Percentiles rank a stretch among this genome's conserved stretches.
Evolutionary conservation across 2,113 vertebrate genomes (phyloP).

Genomic region (Spilogale gracilis): DNA sequence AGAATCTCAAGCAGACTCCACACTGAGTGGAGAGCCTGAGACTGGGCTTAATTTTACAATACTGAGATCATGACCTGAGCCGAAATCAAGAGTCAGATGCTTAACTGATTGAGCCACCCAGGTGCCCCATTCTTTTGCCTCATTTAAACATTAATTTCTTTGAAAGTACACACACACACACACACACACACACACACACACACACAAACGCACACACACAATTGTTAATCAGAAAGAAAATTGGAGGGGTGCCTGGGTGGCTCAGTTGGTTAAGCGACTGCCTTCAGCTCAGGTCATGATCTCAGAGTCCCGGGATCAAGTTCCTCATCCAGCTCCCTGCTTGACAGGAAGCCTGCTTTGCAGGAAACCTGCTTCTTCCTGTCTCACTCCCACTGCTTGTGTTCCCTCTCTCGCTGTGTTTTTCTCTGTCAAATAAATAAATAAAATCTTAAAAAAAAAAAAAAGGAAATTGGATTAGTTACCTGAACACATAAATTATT

Average conservation of each 20-base stretch:
- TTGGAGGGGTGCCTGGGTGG: neutral
- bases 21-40: neutral
- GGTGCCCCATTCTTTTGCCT: neutral
- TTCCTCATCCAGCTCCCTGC: no score
- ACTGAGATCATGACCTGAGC: neutral
- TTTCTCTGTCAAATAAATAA: no score
- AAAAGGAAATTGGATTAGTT: constrained; percentile 16
- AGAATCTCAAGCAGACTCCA: neutral
- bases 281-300: no score
- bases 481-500: neutral
- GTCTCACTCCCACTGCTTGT: no score
- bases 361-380: no score
- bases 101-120: neutral
- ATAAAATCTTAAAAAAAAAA: no score
- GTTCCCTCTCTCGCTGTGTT: no score
- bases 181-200: neutral
- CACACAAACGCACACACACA: neutral
- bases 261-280: no score
- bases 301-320: no score
- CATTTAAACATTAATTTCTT: constrained; percentile 50
- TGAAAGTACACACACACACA: neutral
- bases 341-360: no score
- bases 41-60: neutral
- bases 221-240: constrained; percentile 2
- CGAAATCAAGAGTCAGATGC: neutral